A percentile compares a stretch with the other conserved stretches of the same genome.
These are phyloP conservation scores for Lagopus muta DNA, from an alignment of 2,113 vertebrate species.

Conservation along the genomic window DNA sequence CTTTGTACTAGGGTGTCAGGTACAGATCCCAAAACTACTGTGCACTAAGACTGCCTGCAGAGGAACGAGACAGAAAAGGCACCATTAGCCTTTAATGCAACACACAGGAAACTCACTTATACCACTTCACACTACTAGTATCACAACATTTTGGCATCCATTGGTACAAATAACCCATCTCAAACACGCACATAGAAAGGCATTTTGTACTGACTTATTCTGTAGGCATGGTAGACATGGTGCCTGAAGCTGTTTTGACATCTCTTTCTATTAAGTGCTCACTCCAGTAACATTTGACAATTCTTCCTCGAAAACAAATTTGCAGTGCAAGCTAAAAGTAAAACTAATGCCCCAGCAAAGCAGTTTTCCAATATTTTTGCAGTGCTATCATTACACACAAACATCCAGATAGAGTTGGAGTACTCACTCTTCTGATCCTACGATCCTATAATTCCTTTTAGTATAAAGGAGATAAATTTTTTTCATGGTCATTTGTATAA, in stretches of 20 bases:
- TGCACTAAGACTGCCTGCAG: not conserved
- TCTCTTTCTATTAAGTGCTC: not conserved
- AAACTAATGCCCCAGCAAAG: not conserved
- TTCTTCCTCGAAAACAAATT: not conserved
- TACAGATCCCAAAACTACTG: not conserved
- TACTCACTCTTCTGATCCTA: not conserved
- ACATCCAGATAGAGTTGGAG: not conserved
- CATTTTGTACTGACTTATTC: not conserved
- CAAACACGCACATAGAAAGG: not conserved
- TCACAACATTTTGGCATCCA: not conserved
- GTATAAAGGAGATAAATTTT: conserved; percentile 11
- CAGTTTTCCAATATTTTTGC: not conserved
- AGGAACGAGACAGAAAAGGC: not conserved
- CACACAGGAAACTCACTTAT: not conserved
- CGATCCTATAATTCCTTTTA: not conserved
- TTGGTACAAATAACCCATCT: not conserved
- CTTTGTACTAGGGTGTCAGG: not conserved
- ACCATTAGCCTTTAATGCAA: not conserved
- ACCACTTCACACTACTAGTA: not conserved
- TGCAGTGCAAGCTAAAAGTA: not conserved
- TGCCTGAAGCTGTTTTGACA: not conserved
- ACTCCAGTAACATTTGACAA: not conserved
- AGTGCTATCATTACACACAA: not conserved
- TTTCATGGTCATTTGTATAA: conserved; percentile 11
- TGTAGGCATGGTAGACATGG: not conserved